Base-by-base conservation (phyloP, 2,797 vertebrate species). In the Selene dorsalis region DNA sequence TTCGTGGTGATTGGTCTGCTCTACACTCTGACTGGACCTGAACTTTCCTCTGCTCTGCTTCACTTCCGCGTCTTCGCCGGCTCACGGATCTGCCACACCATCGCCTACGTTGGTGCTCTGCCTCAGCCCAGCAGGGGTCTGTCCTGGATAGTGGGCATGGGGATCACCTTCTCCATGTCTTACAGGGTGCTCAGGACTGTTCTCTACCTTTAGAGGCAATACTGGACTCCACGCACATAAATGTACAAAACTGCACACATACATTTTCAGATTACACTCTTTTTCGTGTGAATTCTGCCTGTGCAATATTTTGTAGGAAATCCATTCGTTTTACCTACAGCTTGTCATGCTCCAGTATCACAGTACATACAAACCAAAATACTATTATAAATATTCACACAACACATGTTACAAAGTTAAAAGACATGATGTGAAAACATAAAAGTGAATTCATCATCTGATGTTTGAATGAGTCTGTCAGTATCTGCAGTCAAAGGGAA, bases 1-100 rank as follows among this genome's bases (percentile, higher is more conserved):
- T 99, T 98, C 24, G 48, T 97, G n/a, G 75, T 95, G 24, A 72
- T 98, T 0, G 96, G 97, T 3, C 92, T 99, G 16, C 87, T 99
- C 38, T 99, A 98, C 1, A 69, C 95, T 4, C 83, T 99, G 77
- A 96, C 94, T 0, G 93, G 91, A 11, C 96, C 97, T 0, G 90
- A 95, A 0, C 94, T 95, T 8, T 93, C 91, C 18, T 58, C 82
- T 0, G 97, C 98, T 50, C 66, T 97, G 79, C 86, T 97, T 73
- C 96, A 97, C 84, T 99, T 96, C 94, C 93, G 97, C 10, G 22
- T 97, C 71, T 99, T 99, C 1, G 43, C 90, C 0, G 95, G 73
- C 2, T 89, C 94, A 0, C 92, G 97, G 45, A 80, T 98, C 80
- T 45, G 92, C 73, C 97, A 99, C 92, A 96, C 95, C 0, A 32